These are phyloP conservation scores for Orientallactaga bullata DNA, from an alignment of 2,113 vertebrate genomes.

Conservation along the genomic window DNA sequence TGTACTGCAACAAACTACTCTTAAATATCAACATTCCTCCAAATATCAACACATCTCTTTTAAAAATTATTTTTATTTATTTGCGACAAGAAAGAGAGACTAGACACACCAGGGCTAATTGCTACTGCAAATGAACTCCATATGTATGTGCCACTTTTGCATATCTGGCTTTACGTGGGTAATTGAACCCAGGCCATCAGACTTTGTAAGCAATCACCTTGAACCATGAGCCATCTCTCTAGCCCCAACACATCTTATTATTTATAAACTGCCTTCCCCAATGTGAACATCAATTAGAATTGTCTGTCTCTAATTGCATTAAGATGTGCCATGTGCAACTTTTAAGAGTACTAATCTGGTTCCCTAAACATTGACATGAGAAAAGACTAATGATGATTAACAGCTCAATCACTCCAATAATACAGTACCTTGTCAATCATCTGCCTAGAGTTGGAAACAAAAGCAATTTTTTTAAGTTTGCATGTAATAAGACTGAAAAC, in stretches of 20 bases:
- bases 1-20: constrained; percentile 28
- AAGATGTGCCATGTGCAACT: constrained; percentile 48
- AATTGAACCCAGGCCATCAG: too few species aligned
- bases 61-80: too few species aligned
- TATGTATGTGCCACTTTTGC: too few species aligned
- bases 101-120: too few species aligned
- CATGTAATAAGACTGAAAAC: constrained; percentile 56
- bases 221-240: too few species aligned
- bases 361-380: constrained; percentile 53
- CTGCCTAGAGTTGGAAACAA: constrained; percentile 39
- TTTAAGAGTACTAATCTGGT: constrained; percentile 35
- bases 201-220: too few species aligned
- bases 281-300: constrained; percentile 67
- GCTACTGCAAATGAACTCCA: too few species aligned
- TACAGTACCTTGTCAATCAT: constrained; percentile 44
- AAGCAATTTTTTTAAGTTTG: constrained; percentile 59
- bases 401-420: constrained; percentile 44
- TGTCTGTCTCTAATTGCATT: constrained; percentile 48
- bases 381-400: constrained; percentile 66
- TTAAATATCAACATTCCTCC: constrained; percentile 55
- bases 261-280: constrained; percentile 60
- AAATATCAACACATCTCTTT: constrained; percentile 48
- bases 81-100: too few species aligned
- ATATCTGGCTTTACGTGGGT: too few species aligned
- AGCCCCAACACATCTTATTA: constrained; percentile 41